Evolutionary conservation across 1,140 invertebrate species (phyloP).

Genomic region (Chlorops oryzae): DNA sequence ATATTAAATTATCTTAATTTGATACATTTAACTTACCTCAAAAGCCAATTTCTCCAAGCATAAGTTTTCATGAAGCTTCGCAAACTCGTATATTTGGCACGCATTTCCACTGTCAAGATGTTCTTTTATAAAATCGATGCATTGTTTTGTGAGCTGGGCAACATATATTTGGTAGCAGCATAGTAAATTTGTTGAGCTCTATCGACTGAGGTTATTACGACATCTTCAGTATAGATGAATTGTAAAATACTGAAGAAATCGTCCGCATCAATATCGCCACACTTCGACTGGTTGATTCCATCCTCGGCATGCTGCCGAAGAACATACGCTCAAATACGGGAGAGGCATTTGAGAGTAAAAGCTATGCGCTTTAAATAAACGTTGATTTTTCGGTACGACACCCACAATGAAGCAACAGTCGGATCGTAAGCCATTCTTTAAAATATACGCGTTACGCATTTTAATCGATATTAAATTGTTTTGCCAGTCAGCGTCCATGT

Average conservation of each 20-base stretch:
- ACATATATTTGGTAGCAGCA: background rate
- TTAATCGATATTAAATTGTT: background rate
- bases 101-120: background rate
- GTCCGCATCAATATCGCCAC: background rate
- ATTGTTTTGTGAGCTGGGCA: background rate
- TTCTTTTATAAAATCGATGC: background rate
- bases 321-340: constrained; percentile 74
- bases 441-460: background rate
- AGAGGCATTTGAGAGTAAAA: constrained; percentile 70
- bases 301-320: constrained; percentile 58
- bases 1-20: background rate
- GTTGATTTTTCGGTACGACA: background rate
- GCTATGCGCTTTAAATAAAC: constrained; percentile 53
- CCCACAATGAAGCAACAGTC: background rate
- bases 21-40: no score
- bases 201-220: background rate
- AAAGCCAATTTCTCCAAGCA: no score
- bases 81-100: background rate
- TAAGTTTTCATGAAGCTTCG: no score
- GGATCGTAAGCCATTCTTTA: background rate
- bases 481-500: no score
- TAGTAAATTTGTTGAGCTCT: background rate
- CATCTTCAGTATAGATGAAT: background rate
- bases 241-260: background rate
- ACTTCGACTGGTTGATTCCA: background rate